Evolutionary conservation across 1,140 invertebrate genomes (phyloP), one percentile per base, ranked within the genome.

Genomic region (Coenobita brevimanus): DNA sequence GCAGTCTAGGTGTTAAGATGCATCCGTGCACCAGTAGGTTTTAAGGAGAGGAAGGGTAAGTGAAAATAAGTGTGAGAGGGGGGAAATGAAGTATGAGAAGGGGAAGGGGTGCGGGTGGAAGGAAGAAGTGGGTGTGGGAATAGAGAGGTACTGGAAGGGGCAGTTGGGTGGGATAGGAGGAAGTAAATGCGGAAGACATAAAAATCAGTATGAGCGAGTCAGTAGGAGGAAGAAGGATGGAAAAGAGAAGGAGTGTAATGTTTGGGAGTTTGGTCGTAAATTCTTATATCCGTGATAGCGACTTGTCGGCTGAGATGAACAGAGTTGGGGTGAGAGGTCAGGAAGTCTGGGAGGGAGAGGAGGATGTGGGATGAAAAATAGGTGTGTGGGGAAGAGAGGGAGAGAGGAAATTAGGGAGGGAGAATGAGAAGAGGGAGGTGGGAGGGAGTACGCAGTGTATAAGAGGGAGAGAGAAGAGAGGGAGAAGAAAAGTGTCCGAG

Each of bases 351-450:
- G 13, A 57, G n/a, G 54, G 13, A 57, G n/a, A 10, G 54, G n/a
- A 57, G n/a, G 54, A n/a, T 10, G n/a, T 57, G 13, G 54, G n/a
- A n/a, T 57, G n/a, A 13, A 57, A 13, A 57, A 13, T 57, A 13
- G n/a, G n/a, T 10, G n/a, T 13, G n/a, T 10, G 13, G n/a, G 30
- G n/a, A n/a, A 67, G 64, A 67, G 64, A 67, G 64, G n/a, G 64
- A 67, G 64, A 67, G 64, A 67, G 64, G n/a, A n/a, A 67, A n/a
- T 8, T 6, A 67, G 64, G n/a, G 64, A 67, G 64, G n/a, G 64
- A n/a, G n/a, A 67, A 24, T 6, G 64, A 24, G n/a, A 67, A 8
- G n/a, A 33, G n/a, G 30, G 8, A 24, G n/a, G 30, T 8, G n/a
- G n/a, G 30, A 33, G 30, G 8, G 64, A 24, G 21, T 6, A n/a